phyloP scores from a whole-genome alignment of 2,888 invertebrate species.

The Polyommatus iphigenia region DNA sequence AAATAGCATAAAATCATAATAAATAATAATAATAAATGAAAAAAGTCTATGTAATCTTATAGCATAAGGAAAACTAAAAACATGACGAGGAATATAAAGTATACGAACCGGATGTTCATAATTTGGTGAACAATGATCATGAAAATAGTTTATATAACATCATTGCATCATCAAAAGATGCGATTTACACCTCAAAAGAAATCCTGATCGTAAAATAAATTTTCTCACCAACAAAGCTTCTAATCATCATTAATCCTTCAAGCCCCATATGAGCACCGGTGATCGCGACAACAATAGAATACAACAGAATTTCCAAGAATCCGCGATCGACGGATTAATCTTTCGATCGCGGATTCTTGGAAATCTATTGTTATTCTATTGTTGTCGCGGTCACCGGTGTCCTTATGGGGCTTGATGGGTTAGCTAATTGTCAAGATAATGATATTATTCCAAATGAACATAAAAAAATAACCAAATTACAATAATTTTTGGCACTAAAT shows the following conservation, averaged over 20 bases:
- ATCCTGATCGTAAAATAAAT: background rate
- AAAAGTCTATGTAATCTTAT: background rate
- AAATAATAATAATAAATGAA: background rate
- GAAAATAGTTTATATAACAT: background rate
- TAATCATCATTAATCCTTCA: background rate
- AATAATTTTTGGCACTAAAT: too few species aligned
- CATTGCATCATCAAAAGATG: background rate
- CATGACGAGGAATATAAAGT: background rate
- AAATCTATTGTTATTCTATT: too few species aligned
- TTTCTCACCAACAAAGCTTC: background rate
- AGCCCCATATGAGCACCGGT: too few species aligned
- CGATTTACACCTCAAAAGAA: background rate
- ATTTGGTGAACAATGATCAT: background rate
- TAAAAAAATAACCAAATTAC: background rate
- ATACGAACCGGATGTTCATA: background rate
- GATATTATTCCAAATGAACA: too few species aligned
- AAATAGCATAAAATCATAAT: background rate
- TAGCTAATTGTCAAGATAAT: too few species aligned
- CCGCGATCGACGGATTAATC: too few species aligned
- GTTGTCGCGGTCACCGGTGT: too few species aligned
- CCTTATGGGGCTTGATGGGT: too few species aligned
- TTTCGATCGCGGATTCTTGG: too few species aligned
- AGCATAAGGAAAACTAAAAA: background rate
- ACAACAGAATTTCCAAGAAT: too few species aligned
- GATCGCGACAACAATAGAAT: too few species aligned